phyloP scores from a whole-genome alignment of 2,113 vertebrate species.

The Lates calcarifer region DNA sequence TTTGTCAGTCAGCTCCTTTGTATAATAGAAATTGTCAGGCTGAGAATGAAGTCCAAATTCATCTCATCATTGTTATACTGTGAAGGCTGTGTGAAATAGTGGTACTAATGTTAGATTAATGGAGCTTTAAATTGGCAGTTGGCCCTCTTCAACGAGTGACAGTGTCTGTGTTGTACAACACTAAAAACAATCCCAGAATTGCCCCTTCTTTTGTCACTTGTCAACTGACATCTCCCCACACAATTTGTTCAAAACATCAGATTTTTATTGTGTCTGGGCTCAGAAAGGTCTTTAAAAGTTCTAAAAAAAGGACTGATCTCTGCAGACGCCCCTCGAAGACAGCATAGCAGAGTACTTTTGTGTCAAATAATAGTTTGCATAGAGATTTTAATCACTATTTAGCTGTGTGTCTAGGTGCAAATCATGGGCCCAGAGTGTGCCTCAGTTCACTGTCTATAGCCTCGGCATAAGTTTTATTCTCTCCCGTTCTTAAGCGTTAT shows the following conservation, averaged over 20 bases:
- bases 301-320: neutral
- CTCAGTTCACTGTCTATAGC: neutral
- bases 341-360: neutral
- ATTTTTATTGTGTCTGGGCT: neutral
- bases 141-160: constrained; percentile 8
- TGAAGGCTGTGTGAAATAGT: constrained; percentile 4
- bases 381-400: neutral
- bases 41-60: constrained; percentile 1
- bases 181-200: neutral
- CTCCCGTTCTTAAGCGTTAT: neutral
- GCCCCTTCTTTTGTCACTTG: neutral
- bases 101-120: constrained; percentile 14
- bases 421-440: neutral
- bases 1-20: neutral
- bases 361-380: neutral
- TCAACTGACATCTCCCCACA: neutral
- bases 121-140: neutral
- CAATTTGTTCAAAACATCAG: neutral
- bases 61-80: neutral
- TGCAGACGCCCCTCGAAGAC: neutral
- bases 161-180: neutral
- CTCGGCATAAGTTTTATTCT: neutral
- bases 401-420: neutral
- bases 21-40: constrained; percentile 10
- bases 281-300: neutral